phyloP scores from a whole-genome alignment of 2,797 vertebrate species.

The Hydrolagus colliei region DNA sequence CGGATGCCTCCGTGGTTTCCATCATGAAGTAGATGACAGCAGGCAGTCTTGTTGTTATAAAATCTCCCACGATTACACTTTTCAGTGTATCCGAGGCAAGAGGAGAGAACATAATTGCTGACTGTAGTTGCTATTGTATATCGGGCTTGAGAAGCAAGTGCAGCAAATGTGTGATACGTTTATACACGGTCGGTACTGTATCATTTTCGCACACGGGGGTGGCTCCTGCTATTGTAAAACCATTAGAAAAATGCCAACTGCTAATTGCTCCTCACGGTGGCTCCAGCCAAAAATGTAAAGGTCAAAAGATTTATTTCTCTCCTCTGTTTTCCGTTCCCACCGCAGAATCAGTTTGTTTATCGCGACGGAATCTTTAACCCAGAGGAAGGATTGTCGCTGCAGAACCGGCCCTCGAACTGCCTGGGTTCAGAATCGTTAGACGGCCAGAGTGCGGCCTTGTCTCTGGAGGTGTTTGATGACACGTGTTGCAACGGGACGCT shows the following conservation, averaged over 20 bases:
- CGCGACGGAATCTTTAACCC: constrained; percentile 66
- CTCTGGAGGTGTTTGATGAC: constrained; percentile 67
- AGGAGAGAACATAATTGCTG: not conserved
- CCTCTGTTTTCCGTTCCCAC: constrained; percentile 30
- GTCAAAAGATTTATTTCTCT: not conserved
- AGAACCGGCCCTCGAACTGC: constrained; percentile 63
- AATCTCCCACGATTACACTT: not conserved
- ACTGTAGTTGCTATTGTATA: not conserved
- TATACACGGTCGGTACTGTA: not conserved
- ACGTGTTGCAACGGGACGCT: constrained; percentile 81
- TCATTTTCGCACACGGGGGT: not conserved
- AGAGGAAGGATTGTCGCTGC: constrained; percentile 65
- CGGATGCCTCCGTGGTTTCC: not conserved
- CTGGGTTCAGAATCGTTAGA: constrained; percentile 63
- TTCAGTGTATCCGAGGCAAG: not conserved
- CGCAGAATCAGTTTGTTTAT: constrained; percentile 87
- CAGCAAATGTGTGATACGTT: not conserved
- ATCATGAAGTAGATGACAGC: not conserved
- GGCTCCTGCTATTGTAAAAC: not conserved
- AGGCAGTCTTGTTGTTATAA: not conserved
- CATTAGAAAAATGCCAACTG: not conserved
- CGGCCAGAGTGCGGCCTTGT: constrained; percentile 48
- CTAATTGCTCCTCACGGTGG: not conserved
- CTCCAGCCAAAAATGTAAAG: too few relatives aligned
- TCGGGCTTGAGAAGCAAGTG: not conserved